Percentiles rank a stretch among this genome's conserved stretches.
These are phyloP conservation scores for Pogonognathellus flavescens DNA, from an alignment of 1,140 invertebrate genomes.

Conservation along the genomic window DNA sequence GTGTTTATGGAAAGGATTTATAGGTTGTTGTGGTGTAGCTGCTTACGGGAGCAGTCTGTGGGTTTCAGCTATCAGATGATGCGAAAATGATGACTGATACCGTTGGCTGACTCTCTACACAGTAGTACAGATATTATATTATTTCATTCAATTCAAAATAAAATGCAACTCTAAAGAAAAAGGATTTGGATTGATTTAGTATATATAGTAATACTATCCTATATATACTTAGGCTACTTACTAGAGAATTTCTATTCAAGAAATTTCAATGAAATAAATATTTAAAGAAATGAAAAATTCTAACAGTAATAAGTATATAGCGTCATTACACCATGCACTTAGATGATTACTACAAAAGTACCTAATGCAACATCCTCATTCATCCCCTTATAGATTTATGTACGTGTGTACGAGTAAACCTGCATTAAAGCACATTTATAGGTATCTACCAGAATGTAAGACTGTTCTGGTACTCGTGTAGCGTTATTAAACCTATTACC, in stretches of 20 bases:
- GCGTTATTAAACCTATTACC: too few species aligned
- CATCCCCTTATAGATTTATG: too few species aligned
- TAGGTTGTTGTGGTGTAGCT: constrained; percentile 45
- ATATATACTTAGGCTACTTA: too few species aligned
- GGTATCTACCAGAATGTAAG: too few species aligned
- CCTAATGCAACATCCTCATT: too few species aligned
- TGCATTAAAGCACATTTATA: too few species aligned
- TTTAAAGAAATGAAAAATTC: background rate
- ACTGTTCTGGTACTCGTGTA: too few species aligned
- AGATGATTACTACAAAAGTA: too few species aligned
- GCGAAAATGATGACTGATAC: constrained; percentile 56
- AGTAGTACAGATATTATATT: background rate
- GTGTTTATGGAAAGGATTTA: constrained; percentile 30
- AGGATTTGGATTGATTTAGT: constrained; percentile 16
- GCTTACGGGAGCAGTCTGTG: constrained; percentile 44
- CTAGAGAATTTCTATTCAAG: constrained; percentile 1
- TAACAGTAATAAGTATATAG: too few species aligned
- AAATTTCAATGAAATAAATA: constrained; percentile 34
- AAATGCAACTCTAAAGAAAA: constrained; percentile 39
- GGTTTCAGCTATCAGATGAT: constrained; percentile 54
- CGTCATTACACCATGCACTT: too few species aligned
- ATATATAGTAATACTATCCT: background rate
- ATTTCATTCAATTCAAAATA: constrained; percentile 24
- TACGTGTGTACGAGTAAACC: too few species aligned
- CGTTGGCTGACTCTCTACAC: constrained; percentile 37